These are phyloP conservation scores for Erebia ligea DNA, from an alignment of 2,888 invertebrate genomes.

Conservation along the genomic window DNA sequence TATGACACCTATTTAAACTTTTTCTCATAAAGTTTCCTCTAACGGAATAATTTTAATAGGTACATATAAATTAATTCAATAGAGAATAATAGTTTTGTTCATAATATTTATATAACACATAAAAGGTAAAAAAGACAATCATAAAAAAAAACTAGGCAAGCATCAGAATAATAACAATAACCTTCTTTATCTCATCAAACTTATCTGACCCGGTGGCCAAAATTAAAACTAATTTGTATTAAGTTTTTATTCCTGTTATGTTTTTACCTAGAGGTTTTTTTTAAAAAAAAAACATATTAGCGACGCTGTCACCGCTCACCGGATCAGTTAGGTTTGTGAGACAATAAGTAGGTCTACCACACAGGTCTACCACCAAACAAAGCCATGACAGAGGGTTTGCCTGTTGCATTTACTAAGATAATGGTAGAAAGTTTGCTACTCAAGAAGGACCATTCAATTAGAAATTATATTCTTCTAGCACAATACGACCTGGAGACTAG, in stretches of 20 bases:
- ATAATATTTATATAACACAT: slow-evolving; percentile 38
- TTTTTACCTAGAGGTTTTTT: too few relatives aligned
- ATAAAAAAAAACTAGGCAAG: slow-evolving; percentile 37
- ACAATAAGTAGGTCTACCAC: slow-evolving; percentile 31
- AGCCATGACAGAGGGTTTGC: slow-evolving; percentile 31
- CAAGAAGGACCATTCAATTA: neutral
- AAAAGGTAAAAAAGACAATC: slow-evolving; percentile 19
- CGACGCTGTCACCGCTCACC: too few relatives aligned
- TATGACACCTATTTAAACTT: slow-evolving; percentile 26
- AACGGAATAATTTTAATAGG: neutral
- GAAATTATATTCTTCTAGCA: neutral
- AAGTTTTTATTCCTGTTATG: too few relatives aligned
- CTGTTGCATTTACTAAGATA: slow-evolving; percentile 2
- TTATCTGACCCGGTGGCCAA: too few relatives aligned
- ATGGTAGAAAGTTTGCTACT: neutral
- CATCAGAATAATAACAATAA: slow-evolving; percentile 22
- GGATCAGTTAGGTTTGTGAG: too few relatives aligned
- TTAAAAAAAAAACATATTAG: too few relatives aligned
- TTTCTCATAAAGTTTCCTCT: neutral
- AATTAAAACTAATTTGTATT: too few relatives aligned
- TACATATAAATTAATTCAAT: neutral
- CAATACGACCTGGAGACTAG: neutral
- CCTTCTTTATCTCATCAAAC: too few relatives aligned
- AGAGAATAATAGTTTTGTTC: slow-evolving; percentile 18
- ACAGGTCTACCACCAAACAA: slow-evolving; percentile 33